A percentile compares a stretch with the other conserved stretches of the same genome.
Conservation (phyloP, 2,888 invertebrate genomes). For the Neoascia interrupta region DNA sequence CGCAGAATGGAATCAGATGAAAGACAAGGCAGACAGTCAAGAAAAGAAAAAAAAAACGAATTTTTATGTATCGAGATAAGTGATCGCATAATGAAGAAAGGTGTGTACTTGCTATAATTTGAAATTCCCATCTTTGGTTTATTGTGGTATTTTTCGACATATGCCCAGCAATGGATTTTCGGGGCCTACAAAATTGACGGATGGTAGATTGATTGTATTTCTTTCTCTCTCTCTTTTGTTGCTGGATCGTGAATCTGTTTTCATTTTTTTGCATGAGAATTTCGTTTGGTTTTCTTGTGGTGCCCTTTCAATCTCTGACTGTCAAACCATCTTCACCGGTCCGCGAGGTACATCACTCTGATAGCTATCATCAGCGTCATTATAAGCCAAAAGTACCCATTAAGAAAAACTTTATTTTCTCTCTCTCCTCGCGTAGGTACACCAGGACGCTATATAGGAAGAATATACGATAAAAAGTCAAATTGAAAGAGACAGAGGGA, state of each 20-base stretch:
- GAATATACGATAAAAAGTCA: slow-evolving; percentile 24
- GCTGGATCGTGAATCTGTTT: slow-evolving; percentile 28
- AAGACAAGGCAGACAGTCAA: slow-evolving; percentile 1
- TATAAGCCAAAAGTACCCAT: slow-evolving; percentile 65
- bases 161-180: slow-evolving; percentile 44
- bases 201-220: slow-evolving; percentile 65
- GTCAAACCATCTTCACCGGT: slow-evolving; percentile 34
- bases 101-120: slow-evolving; percentile 70
- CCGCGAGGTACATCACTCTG: slow-evolving; percentile 31
- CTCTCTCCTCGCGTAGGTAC: neutral
- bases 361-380: slow-evolving; percentile 69
- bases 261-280: slow-evolving; percentile 6
- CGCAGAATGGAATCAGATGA: slow-evolving; percentile 57
- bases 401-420: slow-evolving; percentile 64
- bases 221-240: neutral
- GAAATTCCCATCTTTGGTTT: slow-evolving; percentile 69
- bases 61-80: slow-evolving; percentile 66
- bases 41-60: slow-evolving; percentile 28
- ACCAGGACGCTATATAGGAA: neutral
- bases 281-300: neutral
- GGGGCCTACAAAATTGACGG: slow-evolving; percentile 61
- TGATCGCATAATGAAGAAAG: slow-evolving; percentile 70
- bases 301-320: slow-evolving; percentile 11
- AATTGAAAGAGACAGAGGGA: slow-evolving; percentile 59
- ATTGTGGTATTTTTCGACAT: slow-evolving; percentile 65